phyloP scores from a whole-genome alignment of 1,140 invertebrate species.

The Coelopa frigida region DNA sequence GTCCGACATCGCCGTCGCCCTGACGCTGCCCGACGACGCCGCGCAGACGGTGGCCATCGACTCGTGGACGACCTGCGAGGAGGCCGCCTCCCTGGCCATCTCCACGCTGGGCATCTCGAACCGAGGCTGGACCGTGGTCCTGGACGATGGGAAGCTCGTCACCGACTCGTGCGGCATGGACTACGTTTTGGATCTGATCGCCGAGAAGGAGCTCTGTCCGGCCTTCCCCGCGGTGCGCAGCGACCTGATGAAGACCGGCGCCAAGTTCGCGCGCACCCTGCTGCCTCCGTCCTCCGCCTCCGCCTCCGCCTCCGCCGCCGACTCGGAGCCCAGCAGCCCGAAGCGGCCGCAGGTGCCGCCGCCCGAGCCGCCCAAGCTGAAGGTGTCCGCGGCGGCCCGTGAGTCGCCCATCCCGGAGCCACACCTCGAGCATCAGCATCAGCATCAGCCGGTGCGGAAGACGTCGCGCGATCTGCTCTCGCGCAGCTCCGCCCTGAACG shows the following conservation, averaged over 20 bases:
- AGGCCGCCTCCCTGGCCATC: slow-evolving; percentile 65
- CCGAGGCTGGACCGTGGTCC: slow-evolving; percentile 78
- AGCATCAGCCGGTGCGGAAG: slow-evolving; percentile 52
- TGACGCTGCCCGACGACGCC: slow-evolving; percentile 55
- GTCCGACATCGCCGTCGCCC: slow-evolving; percentile 71
- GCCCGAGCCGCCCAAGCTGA: slow-evolving; percentile 34
- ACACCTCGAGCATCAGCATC: slow-evolving; percentile 4
- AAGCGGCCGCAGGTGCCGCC: slow-evolving; percentile 42
- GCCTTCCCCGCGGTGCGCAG: slow-evolving; percentile 66
- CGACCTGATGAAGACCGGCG: slow-evolving; percentile 36
- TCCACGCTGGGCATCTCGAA: slow-evolving; percentile 56
- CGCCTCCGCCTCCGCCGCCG: too few species aligned
- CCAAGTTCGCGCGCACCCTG: slow-evolving; percentile 41
- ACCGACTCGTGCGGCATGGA: slow-evolving; percentile 66
- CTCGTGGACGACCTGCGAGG: slow-evolving; percentile 90
- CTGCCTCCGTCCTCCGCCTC: too few species aligned
- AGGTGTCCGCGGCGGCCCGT: slow-evolving; percentile 21
- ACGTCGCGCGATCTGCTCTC: slow-evolving; percentile 71
- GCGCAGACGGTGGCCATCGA: slow-evolving; percentile 71
- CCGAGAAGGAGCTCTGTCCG: slow-evolving; percentile 85
- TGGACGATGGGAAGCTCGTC: slow-evolving; percentile 64
- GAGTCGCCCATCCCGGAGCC: slow-evolving; percentile 13
- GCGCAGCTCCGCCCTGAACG: slow-evolving; percentile 76
- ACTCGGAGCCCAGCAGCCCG: slow-evolving; percentile 33
- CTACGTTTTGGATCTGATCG: slow-evolving; percentile 84